These are phyloP conservation scores for Erpobdella octoculata DNA, from an alignment of 2,888 invertebrate species.

Conservation along the genomic window DNA sequence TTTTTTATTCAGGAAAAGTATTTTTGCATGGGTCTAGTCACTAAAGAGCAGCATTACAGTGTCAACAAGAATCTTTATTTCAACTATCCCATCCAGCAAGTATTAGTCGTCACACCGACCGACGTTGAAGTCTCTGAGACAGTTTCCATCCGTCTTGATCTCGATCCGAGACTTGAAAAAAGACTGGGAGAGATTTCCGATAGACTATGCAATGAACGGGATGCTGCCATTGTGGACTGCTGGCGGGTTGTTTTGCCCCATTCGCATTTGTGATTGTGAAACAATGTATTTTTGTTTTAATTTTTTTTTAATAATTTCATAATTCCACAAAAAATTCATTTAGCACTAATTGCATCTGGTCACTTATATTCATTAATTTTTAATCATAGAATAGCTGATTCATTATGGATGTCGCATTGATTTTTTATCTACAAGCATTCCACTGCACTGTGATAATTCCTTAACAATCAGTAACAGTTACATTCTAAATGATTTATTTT, in stretches of 20 bases:
- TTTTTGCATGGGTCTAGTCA: constrained; percentile 21
- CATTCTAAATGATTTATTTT: no score
- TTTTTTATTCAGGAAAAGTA: not conserved
- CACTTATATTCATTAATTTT: no score
- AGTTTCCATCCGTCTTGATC: not conserved
- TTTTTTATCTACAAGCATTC: no score
- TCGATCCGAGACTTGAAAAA: not conserved
- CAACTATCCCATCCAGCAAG: not conserved
- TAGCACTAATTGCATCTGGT: no score
- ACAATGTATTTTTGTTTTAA: no score
- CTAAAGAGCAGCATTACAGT: not conserved
- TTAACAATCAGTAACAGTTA: no score
- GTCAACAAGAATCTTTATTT: constrained; percentile 15
- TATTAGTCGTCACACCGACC: not conserved
- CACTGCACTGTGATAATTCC: no score
- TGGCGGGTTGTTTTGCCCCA: constrained; percentile 24
- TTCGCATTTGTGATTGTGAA: constrained; percentile 22
- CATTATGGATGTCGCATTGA: no score
- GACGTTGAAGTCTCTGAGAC: not conserved
- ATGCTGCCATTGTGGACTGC: constrained; percentile 22
- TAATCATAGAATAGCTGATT: no score
- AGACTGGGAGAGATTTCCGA: not conserved
- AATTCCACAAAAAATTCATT: no score
- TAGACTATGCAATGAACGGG: constrained; percentile 10
- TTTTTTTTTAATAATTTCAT: no score